Conservation (phyloP, 2,888 invertebrate species). For the Sycophila texana region DNA sequence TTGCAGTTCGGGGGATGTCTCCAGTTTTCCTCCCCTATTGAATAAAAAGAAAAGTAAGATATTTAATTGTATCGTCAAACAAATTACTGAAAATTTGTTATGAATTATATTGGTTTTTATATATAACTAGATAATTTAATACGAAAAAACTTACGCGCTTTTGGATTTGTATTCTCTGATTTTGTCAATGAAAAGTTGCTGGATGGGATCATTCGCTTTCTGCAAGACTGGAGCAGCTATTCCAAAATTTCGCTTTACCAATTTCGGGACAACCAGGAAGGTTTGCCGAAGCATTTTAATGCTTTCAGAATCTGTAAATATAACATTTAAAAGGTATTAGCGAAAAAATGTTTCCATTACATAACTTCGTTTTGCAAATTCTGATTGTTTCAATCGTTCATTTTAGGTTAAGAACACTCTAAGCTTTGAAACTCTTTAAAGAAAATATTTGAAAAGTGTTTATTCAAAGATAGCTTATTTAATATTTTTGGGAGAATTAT, state of each 20-base stretch:
- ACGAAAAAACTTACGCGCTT: slow-evolving; percentile 82
- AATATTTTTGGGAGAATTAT: no score
- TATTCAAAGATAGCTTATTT: no score
- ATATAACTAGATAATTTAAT: neutral
- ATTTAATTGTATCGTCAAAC: neutral
- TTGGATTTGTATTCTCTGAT: slow-evolving; percentile 92
- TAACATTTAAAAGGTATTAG: neutral
- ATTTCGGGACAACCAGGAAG: slow-evolving; percentile 63
- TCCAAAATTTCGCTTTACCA: slow-evolving; percentile 82
- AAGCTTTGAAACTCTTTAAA: neutral
- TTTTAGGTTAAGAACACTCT: slow-evolving; percentile 49
- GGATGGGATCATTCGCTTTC: slow-evolving; percentile 91
- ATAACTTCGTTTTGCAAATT: slow-evolving; percentile 40
- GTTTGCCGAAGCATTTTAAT: slow-evolving; percentile 68
- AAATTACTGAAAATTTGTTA: neutral
- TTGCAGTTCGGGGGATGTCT: slow-evolving; percentile 82
- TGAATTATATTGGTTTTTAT: neutral
- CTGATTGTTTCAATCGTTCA: neutral
- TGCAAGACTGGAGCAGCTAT: slow-evolving; percentile 82
- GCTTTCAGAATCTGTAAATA: slow-evolving; percentile 22
- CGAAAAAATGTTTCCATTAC: slow-evolving; percentile 34
- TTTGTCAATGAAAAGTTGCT: slow-evolving; percentile 95
- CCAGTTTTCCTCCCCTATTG: slow-evolving; percentile 35
- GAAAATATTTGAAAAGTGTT: no score
- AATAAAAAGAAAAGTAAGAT: neutral